phyloP scores from a whole-genome alignment of 2,797 vertebrate genomes.

The Loriculus beryllinus region DNA sequence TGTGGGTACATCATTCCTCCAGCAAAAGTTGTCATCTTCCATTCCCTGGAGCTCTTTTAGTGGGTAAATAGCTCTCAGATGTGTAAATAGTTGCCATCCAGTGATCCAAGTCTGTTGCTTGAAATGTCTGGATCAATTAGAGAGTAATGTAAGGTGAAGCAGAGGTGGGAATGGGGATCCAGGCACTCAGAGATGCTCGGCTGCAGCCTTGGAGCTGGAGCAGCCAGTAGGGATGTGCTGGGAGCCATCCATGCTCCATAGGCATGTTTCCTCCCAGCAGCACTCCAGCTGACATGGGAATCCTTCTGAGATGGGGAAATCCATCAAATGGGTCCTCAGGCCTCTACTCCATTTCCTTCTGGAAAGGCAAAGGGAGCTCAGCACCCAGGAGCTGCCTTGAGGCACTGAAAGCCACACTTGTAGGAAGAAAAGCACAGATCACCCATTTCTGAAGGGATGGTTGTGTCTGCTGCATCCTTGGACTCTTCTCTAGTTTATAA shows the following conservation, averaged over 20 bases:
- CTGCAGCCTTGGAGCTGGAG: rapidly evolving
- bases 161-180: rapidly evolving
- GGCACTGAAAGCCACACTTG: rapidly evolving
- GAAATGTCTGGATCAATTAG: neutral
- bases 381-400: neutral
- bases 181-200: rapidly evolving
- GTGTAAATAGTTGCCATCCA: neutral
- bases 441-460: neutral
- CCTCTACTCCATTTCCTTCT: rapidly evolving
- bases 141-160: neutral
- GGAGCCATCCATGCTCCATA: rapidly evolving
- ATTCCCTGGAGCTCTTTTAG: neutral
- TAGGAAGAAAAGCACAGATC: neutral
- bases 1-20: neutral
- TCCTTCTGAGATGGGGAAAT: neutral
- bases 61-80: neutral
- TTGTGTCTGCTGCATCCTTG: neutral
- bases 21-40: rapidly evolving
- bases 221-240: neutral
- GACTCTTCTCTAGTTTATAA: neutral
- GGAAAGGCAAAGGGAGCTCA: neutral
- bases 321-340: rapidly evolving
- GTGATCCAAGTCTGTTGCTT: neutral
- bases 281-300: rapidly evolving
- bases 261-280: neutral